Evolutionary conservation across 2,113 vertebrate genomes (phyloP), one percentile per base, ranked within the genome.

Genomic region (Cynocephalus volans): DNA sequence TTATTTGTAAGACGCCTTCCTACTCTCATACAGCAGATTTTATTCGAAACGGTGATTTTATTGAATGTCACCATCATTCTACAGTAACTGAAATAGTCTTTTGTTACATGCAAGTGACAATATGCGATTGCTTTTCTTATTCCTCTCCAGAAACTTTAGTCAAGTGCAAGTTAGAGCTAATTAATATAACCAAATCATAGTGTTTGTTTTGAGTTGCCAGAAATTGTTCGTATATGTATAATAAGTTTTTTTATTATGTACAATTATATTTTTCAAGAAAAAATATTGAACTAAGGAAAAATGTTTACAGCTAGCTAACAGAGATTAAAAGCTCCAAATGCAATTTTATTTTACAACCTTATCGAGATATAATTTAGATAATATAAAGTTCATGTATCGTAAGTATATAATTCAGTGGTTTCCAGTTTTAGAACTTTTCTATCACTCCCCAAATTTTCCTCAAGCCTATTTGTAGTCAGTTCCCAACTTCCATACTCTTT

Each of bases 381-480:
- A 85, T 77, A 23, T n/a, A 83, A 92, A 97, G 36, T 72, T 76
- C 14, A 90, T 26, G 21, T 92, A 18, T 77, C 56, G 4, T 36
- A 69, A 56, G 18, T 84, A 36, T 28, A 90, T 31, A 93, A 3
- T 73, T 79, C 5, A 67, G 1, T 95, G 24, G 26, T 67, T 90
- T 96, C 58, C 11, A 88, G 83, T 52, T 87, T 97, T 97, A 88
- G 52, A 88, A 88, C 41, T 93, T 93, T 77, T 62, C 31, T 36
- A 56, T 96, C 17, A 58, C 6, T 48, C 62, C 24, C 8, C 33
- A 36, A 75, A 75, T 72, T 56, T 82, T n/a, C 31, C 31, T 73
- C n/a, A 79, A 79, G 12, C 26, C 36, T 88, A 1, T 96, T 77
- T 79, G n/a, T 70, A 41, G 14, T 90, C 50, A 73, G 45, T 41